A percentile compares a stretch with the other conserved stretches of the same genome.
phyloP scores from a whole-genome alignment of 2,113 vertebrate genomes.

The Xiphophorus maculatus region DNA sequence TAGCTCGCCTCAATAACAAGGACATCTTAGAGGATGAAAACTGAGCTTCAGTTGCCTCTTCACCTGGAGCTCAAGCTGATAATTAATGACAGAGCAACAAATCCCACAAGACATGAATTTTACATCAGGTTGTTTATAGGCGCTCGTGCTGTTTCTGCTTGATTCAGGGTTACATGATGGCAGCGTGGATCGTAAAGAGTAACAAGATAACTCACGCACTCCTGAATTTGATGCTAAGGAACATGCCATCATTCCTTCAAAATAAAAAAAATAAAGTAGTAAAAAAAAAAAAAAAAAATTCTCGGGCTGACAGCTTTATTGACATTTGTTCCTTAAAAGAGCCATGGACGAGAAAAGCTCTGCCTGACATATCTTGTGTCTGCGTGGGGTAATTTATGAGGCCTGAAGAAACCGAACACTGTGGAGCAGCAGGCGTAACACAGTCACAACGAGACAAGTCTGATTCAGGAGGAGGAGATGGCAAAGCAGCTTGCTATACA shows the following conservation, averaged over 20 bases:
- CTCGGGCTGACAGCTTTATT: constrained; percentile 27
- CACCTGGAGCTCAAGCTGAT: constrained; percentile 57
- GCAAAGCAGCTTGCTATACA: constrained; percentile 37
- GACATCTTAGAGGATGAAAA: constrained; percentile 39
- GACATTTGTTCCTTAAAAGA: constrained; percentile 65
- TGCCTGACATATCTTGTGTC: constrained; percentile 65
- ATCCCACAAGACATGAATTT: constrained; percentile 75
- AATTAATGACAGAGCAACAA: constrained; percentile 74
- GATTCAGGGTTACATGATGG: constrained; percentile 43
- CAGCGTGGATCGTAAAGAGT: constrained; percentile 37
- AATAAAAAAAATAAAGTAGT: constrained; percentile 22
- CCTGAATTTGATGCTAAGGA: constrained; percentile 20
- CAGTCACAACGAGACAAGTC: constrained; percentile 47
- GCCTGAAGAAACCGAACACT: constrained; percentile 58
- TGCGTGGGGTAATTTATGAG: constrained; percentile 70
- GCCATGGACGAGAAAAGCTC: constrained; percentile 67
- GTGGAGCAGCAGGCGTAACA: constrained; percentile 45
- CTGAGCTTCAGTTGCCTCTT: constrained; percentile 58
- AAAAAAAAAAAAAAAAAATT: constrained; percentile 3
- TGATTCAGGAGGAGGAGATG: constrained; percentile 42
- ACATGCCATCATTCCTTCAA: constrained; percentile 38
- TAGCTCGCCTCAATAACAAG: constrained; percentile 36
- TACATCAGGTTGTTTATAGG: constrained; percentile 68
- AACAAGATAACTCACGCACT: constrained; percentile 29
- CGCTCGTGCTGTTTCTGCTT: constrained; percentile 45